Base-by-base conservation (phyloP, 1,140 invertebrate species). In the Sycophila sp. region DNA sequence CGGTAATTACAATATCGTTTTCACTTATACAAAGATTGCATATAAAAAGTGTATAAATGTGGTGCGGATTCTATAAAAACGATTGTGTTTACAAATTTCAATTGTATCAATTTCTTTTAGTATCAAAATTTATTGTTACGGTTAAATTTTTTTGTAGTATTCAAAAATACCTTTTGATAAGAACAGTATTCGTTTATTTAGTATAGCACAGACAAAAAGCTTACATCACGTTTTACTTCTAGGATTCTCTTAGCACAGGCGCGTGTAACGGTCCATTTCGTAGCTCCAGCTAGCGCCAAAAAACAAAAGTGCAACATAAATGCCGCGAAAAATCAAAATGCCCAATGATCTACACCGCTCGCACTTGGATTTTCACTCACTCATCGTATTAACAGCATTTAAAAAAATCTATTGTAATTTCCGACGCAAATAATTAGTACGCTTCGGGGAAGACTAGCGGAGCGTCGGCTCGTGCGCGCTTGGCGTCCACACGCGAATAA, bases 381-480 rank as follows among this genome's bases (percentile, higher is more conserved):
- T 60, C 10, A 24, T 8, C 11, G 28, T 53, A 11, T 22, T 1
- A 7, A 49, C 13, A 19, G 49, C 36, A 62, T 42, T 45, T 11
- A 13, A 15, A 59, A 53, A 65, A 65, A 36, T n/a, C 34, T 7
- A n/a, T 13, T 40, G 24, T 22, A 8, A 6, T 32, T n/a, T 32
- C 3, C 38, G 6, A 56, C n/a, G 32, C 42, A 51, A 5, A 59
- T 34, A 55, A 55, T 59, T 68, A 62, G 58, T 63, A 56, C 28
- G 51, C 45, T 53, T 71, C 34, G 24, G 32, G 42, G 42, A 66
- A 71, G 63, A 59, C 56, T 53, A 71, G 60, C 53, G 24, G 17
- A 30, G 42, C 17, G 42, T 22, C 19, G 42, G 24, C 5, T 42
- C 28, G 51, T 42, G 2, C 34, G 34, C 34, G 4, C 17, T 34